A percentile compares a stretch with the other conserved stretches of the same genome.
Evolutionary conservation across 2,113 vertebrate genomes (phyloP).

Genomic region (Fregata magnificens): DNA sequence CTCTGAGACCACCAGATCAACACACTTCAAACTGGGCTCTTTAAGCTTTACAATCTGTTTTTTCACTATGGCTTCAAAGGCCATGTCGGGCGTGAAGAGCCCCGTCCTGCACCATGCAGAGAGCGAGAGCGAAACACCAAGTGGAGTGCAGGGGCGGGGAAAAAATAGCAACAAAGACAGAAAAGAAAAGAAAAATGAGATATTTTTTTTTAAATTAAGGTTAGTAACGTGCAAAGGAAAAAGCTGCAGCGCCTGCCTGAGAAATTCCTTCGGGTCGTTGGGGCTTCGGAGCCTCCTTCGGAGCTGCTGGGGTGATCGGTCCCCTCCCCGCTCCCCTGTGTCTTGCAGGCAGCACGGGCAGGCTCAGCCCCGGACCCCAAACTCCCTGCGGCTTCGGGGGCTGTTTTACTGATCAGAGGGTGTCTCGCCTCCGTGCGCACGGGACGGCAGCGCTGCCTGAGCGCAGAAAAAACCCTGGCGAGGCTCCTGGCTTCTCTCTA

Average conservation of each 20-base stretch:
- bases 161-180: neutral
- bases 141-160: neutral
- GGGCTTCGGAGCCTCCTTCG: no score
- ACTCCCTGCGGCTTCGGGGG: neutral
- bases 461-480: neutral
- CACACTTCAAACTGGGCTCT: slow-evolving; percentile 77
- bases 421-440: fast-evolving
- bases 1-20: slow-evolving; percentile 77
- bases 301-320: neutral
- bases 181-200: slow-evolving; percentile 41
- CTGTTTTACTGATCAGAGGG: fast-evolving
- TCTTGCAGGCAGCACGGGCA: neutral
- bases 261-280: slow-evolving; percentile 55
- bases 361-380: neutral
- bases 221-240: slow-evolving; percentile 49
- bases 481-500: neutral
- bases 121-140: slow-evolving; percentile 1
- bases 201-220: neutral
- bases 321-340: no score
- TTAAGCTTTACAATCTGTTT: slow-evolving; percentile 76
- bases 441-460: no score
- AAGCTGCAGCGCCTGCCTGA: slow-evolving; percentile 18
- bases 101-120: slow-evolving; percentile 71
- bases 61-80: slow-evolving; percentile 79
- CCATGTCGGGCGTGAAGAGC: slow-evolving; percentile 78